A percentile compares a stretch with the other conserved stretches of the same genome.
phyloP scores from a whole-genome alignment of 2,113 vertebrate genomes.

The Malurus melanocephalus region DNA sequence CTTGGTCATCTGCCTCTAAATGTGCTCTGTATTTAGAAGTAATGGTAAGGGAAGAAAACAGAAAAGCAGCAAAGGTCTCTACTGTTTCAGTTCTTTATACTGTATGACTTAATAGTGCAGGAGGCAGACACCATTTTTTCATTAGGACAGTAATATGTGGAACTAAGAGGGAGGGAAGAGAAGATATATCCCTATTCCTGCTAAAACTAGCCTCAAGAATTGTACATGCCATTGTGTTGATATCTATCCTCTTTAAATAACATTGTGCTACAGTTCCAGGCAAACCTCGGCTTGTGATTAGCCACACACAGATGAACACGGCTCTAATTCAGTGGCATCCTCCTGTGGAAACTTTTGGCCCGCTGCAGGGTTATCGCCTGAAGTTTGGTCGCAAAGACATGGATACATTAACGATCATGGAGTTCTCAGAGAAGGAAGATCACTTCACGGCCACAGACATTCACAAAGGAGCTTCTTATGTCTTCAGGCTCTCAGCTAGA shows the following conservation, averaged over 20 bases:
- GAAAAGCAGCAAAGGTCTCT: not conserved
- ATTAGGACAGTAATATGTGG: not conserved
- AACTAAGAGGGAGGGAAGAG: not conserved
- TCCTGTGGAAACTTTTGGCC: slow-evolving; percentile 87
- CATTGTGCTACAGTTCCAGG: slow-evolving; percentile 87
- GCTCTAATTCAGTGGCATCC: slow-evolving; percentile 97
- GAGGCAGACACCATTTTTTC: not conserved
- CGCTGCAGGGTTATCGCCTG: slow-evolving; percentile 91
- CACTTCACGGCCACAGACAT: slow-evolving; percentile 97
- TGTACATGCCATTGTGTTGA: not conserved
- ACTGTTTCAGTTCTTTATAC: not conserved
- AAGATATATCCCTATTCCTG: not conserved
- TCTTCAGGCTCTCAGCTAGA: slow-evolving; percentile 92
- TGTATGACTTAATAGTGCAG: not conserved
- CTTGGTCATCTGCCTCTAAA: not conserved
- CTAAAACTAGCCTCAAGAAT: not conserved
- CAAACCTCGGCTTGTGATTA: slow-evolving; percentile 93
- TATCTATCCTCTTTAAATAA: slow-evolving; percentile 29
- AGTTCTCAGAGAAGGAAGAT: slow-evolving; percentile 94
- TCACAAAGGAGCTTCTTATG: slow-evolving; percentile 92
- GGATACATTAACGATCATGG: slow-evolving; percentile 86
- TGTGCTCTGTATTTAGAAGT: slow-evolving; percentile 8
- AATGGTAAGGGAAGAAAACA: not conserved
- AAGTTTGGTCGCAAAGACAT: slow-evolving; percentile 93
- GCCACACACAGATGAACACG: slow-evolving; percentile 97